Evolutionary conservation across 2,113 vertebrate species (phyloP).

Genomic region (Tympanuchus pallidicinctus): DNA sequence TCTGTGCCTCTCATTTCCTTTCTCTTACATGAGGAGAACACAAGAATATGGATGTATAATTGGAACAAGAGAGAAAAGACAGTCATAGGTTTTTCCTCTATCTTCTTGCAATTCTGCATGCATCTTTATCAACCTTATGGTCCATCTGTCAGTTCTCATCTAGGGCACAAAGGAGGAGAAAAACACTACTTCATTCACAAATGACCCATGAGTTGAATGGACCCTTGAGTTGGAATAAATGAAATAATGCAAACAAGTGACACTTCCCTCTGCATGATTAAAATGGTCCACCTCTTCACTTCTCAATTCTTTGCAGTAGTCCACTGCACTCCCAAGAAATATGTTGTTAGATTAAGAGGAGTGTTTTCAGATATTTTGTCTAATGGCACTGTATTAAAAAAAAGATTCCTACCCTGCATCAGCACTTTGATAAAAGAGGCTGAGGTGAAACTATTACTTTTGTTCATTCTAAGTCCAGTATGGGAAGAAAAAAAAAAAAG

Average conservation of each 20-base stretch:
- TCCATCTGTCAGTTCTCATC: not conserved
- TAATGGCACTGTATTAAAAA: not conserved
- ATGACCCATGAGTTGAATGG: not conserved
- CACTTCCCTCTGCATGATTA: not conserved
- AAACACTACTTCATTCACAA: not conserved
- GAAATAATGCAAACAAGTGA: not conserved
- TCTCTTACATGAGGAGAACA: not conserved
- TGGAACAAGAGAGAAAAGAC: not conserved
- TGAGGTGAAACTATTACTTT: not conserved
- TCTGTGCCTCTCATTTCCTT: not conserved
- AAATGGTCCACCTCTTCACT: not conserved
- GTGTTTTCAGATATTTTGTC: not conserved
- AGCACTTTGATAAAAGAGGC: not conserved
- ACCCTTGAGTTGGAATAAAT: not conserved
- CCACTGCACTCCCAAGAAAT: not conserved
- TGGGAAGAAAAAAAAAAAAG: not conserved
- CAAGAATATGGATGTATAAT: not conserved
- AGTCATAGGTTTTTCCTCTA: not conserved
- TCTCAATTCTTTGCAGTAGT: not conserved
- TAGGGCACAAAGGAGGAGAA: not conserved
- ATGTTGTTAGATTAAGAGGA: not conserved
- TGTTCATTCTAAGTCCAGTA: not conserved
- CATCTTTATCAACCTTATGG: not conserved
- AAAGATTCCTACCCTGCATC: not conserved
- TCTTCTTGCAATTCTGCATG: not conserved